Evolutionary conservation across 2,113 vertebrate genomes (phyloP), one percentile per base, ranked within the genome.

Genomic region (Pristiophorus japonicus): DNA sequence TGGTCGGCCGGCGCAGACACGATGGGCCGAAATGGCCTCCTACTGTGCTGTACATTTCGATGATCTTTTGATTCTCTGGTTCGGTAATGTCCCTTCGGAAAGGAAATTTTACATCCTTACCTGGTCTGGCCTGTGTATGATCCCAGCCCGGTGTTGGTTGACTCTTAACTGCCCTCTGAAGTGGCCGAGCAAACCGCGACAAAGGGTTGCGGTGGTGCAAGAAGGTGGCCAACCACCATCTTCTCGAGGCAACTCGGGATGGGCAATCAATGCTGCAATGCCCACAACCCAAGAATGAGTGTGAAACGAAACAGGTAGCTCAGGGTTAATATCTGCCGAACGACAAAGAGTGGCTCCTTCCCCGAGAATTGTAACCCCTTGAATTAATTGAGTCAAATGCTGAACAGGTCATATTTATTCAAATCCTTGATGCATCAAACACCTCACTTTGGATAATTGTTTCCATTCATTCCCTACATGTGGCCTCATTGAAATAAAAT

Each of bases 401-500:
- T n/a, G 87, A 91, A n/a, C 51, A n/a, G 55, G 87, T 59, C 30
- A 20, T n/a, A 91, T 59, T 91, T 91, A 59, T 62, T n/a, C 51
- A 59, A 91, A 59, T 59, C 51, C 51, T 59, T 59, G 34, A 62
- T n/a, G 12, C 11, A 91, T 62, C 73, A 75, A n/a, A 75, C 30
- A 34, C 55, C 1, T 55, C 18, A 12, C 27, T 42, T 81, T 59
- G 0, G 51, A 59, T 59, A 91, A 91, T 91, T 62, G 55, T 62
- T 91, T 91, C n/a, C 87, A n/a, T 30, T 59, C 87, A 91, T n/a
- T 62, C 87, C 55, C 55, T 62, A 51, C 34, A 91, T 62, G 55
- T 4, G 34, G 87, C 62, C 18, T 12, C 30, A 5, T n/a, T 18
- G 55, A 59, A 91, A 91, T 91, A 95, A 96, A 96, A 96, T 97